Base-by-base conservation (phyloP, 2,113 vertebrate species). In the Pionites leucogaster region DNA sequence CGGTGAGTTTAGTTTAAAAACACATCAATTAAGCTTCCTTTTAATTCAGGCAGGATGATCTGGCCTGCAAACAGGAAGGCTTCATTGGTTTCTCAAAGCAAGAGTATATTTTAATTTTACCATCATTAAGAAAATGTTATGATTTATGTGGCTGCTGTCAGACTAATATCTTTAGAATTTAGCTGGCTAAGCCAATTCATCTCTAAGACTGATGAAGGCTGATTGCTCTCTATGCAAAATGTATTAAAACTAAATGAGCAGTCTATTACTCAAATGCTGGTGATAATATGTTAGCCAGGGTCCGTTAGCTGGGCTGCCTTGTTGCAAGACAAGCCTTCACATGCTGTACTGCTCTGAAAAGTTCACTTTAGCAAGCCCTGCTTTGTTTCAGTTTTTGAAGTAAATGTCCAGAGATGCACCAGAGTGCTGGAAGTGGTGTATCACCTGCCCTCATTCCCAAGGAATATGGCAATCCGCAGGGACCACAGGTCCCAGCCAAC, bases 181-280 rank as follows among this genome's bases (percentile, higher is more conserved):
- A 98, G 98, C 98, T 98, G 88, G 98, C 96, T 98, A 98, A 98
- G 97, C 98, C 98, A 98, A 99, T 99, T 99, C 98, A 99, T 99
- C 99, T 99, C 99, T 96, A 99, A 99, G 99, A 99, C 98, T 98
- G 98, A 99, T 99, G 99, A 99, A 98, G 98, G 98, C 97, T 98
- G 98, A 98, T 98, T 98, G 98, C 98, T 99, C 98, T 99, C 98
- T 98, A 99, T 99, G 99, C 99, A 99, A 99, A 99, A 99, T 97
- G 97, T 99, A 99, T 99, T 99, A 99, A 98, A 98, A 98, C 98
- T 98, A 99, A 99, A 99, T 99, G 98, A 99, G 99, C 98, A 99
- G 98, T 99, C 98, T 99, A 99, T 99, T 99, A 99, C 98, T 99
- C 99, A 99, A 98, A 96, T 4, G 84, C 92, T 95, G 91, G 97